Evolutionary conservation across 92 coral and sea anemone genomes (phyloP), one percentile per base, ranked within the genome.

Genomic region (Actinostola sp.): DNA sequence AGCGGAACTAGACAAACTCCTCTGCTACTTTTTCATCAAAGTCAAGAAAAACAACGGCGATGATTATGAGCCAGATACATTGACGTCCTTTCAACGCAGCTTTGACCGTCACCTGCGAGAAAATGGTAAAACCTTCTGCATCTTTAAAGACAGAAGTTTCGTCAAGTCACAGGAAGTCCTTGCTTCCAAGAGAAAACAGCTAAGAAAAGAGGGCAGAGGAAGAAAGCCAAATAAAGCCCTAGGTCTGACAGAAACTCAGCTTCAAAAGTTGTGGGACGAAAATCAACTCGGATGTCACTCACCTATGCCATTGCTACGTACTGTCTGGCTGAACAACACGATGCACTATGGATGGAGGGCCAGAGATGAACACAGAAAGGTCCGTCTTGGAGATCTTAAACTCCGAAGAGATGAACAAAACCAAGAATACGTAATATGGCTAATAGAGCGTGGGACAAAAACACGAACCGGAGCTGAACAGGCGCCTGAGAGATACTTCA

Each of bases 91-190:
- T 52, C 70, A 64, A 30, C 51, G 70, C 14, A 24, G 35, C 20
- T 41, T 64, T 39, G 70, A 64, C 30, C 77, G 77, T 20, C 38
- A 71, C 54, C 63, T 71, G 13, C 34, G 66, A 35, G 62, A 71
- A 48, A 29, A 46, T 44, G 77, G 66, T 19, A 54, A 35, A 5
- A 19, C 61, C 23, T 41, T 14, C 51, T 11, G 32, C 29, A 41
- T 39, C 15, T 39, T 64, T 11, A 64, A 36, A 11, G 60, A 44
- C 42, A 54, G 16, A 21, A 11, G 15, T 16, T 67, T 67, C 27
- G 10, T 16, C 8, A 45, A 23, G 54, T 64, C 70, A 11, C 26
- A 34, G 34, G 32, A 34, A 38, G 43, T 41, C 26, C 66, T 71
- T 2, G 55, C 63, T 24, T 34, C 67, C 30, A 71, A 53, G 39